Conservation (phyloP, 2,888 invertebrate species). For the Brenthis hecate region DNA sequence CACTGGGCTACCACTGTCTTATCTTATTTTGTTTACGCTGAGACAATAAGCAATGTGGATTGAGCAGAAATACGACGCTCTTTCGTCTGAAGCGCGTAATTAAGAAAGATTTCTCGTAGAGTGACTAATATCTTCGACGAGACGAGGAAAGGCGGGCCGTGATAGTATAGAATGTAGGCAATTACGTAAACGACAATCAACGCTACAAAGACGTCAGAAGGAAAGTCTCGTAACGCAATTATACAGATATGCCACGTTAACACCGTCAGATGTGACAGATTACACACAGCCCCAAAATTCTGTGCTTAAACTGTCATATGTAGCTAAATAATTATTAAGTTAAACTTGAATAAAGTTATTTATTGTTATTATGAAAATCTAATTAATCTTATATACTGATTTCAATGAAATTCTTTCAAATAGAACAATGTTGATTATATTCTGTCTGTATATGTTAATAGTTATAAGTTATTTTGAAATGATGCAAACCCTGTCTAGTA, state of each 20-base stretch:
- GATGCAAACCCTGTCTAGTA: neutral
- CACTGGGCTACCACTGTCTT: too few relatives aligned
- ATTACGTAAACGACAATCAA: slow-evolving; percentile 78
- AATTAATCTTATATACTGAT: neutral
- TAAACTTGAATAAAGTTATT: slow-evolving; percentile 15
- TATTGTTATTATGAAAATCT: neutral
- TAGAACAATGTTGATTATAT: neutral
- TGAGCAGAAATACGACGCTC: slow-evolving; percentile 48
- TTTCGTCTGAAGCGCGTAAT: slow-evolving; percentile 59
- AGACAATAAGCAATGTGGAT: slow-evolving; percentile 48
- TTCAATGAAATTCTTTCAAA: neutral
- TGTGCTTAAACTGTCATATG: slow-evolving; percentile 25
- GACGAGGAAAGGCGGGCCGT: slow-evolving; percentile 54
- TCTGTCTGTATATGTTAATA: too few relatives aligned
- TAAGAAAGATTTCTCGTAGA: slow-evolving; percentile 65
- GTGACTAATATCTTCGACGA: slow-evolving; percentile 61
- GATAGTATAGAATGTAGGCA: slow-evolving; percentile 65
- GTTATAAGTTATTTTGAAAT: too few relatives aligned
- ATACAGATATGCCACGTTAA: slow-evolving; percentile 67
- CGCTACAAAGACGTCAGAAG: slow-evolving; percentile 65
- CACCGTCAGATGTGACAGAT: slow-evolving; percentile 50
- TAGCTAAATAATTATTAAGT: slow-evolving; percentile 1
- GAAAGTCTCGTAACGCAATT: slow-evolving; percentile 74
- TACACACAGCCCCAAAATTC: slow-evolving; percentile 48
- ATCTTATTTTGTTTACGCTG: slow-evolving; percentile 34